Conservation (phyloP, 2,888 invertebrate species). For the Catotricha subobsoleta region DNA sequence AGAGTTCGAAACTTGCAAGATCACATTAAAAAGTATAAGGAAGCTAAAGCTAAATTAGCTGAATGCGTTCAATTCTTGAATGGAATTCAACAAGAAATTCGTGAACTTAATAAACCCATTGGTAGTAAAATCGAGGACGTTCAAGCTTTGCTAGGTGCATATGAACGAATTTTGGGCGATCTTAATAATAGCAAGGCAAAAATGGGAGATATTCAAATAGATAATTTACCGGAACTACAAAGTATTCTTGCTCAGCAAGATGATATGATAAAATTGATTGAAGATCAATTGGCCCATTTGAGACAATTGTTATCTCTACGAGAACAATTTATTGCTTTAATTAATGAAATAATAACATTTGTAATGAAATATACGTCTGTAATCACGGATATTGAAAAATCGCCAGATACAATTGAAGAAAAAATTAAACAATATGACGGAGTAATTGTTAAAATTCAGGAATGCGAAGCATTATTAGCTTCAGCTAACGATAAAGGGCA, state of each 20-base stretch:
- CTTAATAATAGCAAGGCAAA: conserved; percentile 61
- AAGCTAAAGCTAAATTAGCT: conserved; percentile 59
- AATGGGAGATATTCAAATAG: conserved; percentile 57
- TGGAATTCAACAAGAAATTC: conserved; percentile 65
- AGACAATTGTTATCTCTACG: conserved; percentile 60
- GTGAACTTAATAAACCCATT: conserved; percentile 67
- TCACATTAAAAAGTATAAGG: conserved; percentile 63
- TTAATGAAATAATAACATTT: conserved; percentile 75
- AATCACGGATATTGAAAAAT: conserved; percentile 68
- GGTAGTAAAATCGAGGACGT: conserved; percentile 81
- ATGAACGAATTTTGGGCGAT: conserved; percentile 59
- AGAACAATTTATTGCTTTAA: conserved; percentile 73
- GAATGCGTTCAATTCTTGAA: conserved; percentile 64
- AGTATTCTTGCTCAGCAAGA: conserved; percentile 66
- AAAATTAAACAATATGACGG: conserved; percentile 78
- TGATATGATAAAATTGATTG: conserved; percentile 66
- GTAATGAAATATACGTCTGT: conserved; percentile 73
- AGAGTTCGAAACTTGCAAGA: conserved; percentile 54
- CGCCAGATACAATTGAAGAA: conserved; percentile 63
- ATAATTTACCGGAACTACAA: conserved; percentile 60
- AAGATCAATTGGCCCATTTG: conserved; percentile 67
- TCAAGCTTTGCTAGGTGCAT: conserved; percentile 57
- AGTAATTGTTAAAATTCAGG: conserved; percentile 70
- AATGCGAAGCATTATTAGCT: conserved; percentile 72
- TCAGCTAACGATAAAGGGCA: conserved; percentile 83